phyloP scores from a whole-genome alignment of 2,888 invertebrate species.

The Leptinotarsa haldemani region DNA sequence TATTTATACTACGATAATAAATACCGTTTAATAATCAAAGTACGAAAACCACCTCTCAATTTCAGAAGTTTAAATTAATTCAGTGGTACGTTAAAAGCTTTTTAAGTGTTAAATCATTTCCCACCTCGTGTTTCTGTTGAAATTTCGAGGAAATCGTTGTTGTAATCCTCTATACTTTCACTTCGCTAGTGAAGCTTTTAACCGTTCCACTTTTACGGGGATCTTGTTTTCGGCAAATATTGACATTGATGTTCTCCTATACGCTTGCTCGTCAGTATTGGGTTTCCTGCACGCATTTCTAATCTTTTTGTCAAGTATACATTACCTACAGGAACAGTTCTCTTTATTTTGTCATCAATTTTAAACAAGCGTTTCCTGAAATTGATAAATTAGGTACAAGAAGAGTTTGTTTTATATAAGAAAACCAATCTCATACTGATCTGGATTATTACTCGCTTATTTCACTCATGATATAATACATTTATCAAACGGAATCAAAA shows the following conservation, averaged over 20 bases:
- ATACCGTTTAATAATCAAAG: constrained; percentile 32
- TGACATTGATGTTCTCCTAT: constrained; percentile 54
- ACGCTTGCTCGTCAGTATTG: constrained; percentile 25
- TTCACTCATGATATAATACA: too few species aligned
- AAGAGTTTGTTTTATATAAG: not conserved
- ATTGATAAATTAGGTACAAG: not conserved
- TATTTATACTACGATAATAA: constrained; percentile 5
- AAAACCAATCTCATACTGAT: too few species aligned
- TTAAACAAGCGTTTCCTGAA: constrained; percentile 6
- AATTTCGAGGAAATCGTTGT: constrained; percentile 53
- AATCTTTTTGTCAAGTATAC: constrained; percentile 23
- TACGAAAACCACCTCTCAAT: constrained; percentile 38
- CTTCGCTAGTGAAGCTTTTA: constrained; percentile 54
- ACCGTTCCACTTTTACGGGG: constrained; percentile 55
- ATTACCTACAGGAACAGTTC: constrained; percentile 6
- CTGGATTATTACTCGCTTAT: too few species aligned
- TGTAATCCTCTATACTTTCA: constrained; percentile 57
- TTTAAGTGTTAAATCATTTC: constrained; percentile 56
- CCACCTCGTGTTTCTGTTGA: constrained; percentile 51
- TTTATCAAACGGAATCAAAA: too few species aligned
- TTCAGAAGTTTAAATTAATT: constrained; percentile 49
- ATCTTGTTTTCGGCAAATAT: constrained; percentile 61
- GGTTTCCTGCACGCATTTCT: constrained; percentile 10
- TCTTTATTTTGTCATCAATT: constrained; percentile 4
- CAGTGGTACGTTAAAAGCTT: constrained; percentile 53